phyloP scores from a whole-genome alignment of 2,797 vertebrate genomes.

The Chromis chromis region DNA sequence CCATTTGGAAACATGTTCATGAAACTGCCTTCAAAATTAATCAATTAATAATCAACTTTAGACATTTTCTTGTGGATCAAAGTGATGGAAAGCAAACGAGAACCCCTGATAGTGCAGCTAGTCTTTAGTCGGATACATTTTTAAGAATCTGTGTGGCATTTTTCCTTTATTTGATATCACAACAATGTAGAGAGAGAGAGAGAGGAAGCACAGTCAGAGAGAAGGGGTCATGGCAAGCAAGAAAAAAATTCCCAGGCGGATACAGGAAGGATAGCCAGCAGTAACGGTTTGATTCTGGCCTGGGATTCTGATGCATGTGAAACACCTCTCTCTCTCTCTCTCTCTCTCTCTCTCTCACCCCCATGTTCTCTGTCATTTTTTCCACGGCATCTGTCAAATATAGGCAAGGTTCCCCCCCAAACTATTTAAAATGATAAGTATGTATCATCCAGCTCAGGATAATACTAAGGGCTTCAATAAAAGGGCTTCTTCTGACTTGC shows the following conservation, averaged over 20 bases:
- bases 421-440: not conserved
- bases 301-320: not conserved
- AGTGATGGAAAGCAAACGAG: not conserved
- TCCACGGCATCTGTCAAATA: not conserved
- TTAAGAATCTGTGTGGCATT: not conserved
- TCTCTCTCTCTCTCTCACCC: not conserved
- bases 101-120: too few relatives aligned
- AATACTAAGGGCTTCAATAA: too few relatives aligned
- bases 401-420: not conserved
- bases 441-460: too few relatives aligned
- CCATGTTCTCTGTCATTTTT: not conserved
- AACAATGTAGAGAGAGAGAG: not conserved
- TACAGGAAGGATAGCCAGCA: conserved; percentile 24
- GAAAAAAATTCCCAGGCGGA: conserved; percentile 29
- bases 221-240: not conserved
- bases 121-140: not conserved
- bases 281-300: not conserved
- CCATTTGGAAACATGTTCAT: too few relatives aligned
- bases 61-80: not conserved
- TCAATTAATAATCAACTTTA: too few relatives aligned
- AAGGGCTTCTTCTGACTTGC: too few relatives aligned
- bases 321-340: not conserved
- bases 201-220: conserved; percentile 21
- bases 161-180: conserved; percentile 2
- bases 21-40: not conserved